Evolutionary conservation across 2,113 vertebrate species (phyloP), one percentile per base, ranked within the genome.

Genomic region (Clupea harengus): DNA sequence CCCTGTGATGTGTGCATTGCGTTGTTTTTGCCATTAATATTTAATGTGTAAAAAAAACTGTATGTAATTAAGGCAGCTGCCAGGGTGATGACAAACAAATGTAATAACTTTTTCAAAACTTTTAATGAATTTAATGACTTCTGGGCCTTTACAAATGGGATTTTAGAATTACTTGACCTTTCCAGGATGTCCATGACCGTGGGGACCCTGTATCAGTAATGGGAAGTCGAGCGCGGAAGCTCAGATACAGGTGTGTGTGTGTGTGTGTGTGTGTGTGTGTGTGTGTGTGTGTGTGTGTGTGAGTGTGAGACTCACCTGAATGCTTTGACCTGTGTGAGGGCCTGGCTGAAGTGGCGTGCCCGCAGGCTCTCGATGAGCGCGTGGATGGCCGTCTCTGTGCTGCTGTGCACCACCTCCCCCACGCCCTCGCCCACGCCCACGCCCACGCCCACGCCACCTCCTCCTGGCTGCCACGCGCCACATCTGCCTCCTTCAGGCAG

Each of bases 311-410:
- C 90, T 92, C 92, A 98, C 98, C 98, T 97, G 90, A 98, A 99
- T 90, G 96, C 93, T 93, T 99, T 99, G 94, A 99, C 97, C 90
- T 99, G 98, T 60, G 95, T 94, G 81, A 99, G 95, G 45, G 98
- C 98, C 44, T 97, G 95, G 89, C 94, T 72, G 91, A 98, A 99
- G 88, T 99, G 96, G 88, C 96, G 95, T 87, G 93, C 96, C 92
- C 96, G 95, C 88, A 99, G 94, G 20, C 95, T 96, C 92, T 99
- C 98, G 39, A 99, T 96, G 85, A 99, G 95, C 10, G 97, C 96
- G 87, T 99, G 98, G 92, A 99, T 98, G 75, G 98, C 98, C 0
- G 96, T 96, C 94, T 99, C 98, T 0, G 97, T 96, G 89, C 93
- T 97, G 45, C 95, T 94, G 84, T 98, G 97, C n/a, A 95, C 96